phyloP scores from a whole-genome alignment of 2,797 vertebrate genomes.

The Sternotherus odoratus region DNA sequence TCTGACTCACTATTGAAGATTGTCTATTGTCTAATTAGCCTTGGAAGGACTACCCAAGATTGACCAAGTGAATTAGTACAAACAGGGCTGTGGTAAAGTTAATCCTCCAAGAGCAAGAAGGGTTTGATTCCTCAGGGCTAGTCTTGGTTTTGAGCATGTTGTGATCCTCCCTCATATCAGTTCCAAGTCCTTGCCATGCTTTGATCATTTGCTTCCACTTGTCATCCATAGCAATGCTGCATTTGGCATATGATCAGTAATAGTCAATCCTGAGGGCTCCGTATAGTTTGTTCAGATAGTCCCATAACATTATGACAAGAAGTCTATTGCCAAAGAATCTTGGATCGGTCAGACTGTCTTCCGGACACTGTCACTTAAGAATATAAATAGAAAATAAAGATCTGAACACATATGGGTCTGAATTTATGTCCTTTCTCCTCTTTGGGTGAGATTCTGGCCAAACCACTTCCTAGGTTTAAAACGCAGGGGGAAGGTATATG shows the following conservation, averaged over 20 bases:
- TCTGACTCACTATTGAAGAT: not conserved
- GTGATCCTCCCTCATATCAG: not conserved
- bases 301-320: not conserved
- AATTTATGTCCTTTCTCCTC: not conserved
- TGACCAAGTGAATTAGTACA: not conserved
- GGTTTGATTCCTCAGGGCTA: not conserved
- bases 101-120: not conserved
- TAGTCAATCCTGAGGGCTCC: not conserved
- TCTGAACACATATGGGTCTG: not conserved
- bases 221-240: not conserved
- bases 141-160: not conserved
- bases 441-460: rapidly evolving
- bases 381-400: not conserved
- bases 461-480: not conserved
- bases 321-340: not conserved
- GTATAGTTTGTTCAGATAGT: not conserved
- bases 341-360: not conserved
- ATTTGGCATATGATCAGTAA: not conserved
- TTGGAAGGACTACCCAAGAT: not conserved
- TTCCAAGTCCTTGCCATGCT: not conserved
- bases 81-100: not conserved
- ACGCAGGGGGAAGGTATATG: not conserved
- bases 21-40: not conserved
- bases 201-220: rapidly evolving
- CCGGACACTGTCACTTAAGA: not conserved